Evolutionary conservation across 2,113 vertebrate genomes (phyloP).

Genomic region (Amphiprion percula): DNA sequence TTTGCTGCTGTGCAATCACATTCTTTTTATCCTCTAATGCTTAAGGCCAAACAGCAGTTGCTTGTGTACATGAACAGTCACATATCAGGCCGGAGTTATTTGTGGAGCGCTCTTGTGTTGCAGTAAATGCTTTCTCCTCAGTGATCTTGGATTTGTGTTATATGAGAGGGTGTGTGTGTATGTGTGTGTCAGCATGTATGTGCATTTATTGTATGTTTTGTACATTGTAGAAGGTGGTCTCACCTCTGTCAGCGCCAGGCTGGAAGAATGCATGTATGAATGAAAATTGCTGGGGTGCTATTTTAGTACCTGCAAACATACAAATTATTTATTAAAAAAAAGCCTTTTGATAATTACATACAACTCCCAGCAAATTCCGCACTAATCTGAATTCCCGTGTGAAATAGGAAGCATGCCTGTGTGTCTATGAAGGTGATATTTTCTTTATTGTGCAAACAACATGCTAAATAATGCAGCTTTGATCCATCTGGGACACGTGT

Average conservation of each 20-base stretch:
- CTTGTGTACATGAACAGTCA: conserved; percentile 14
- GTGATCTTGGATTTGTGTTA: conserved; percentile 23
- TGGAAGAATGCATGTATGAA: conserved; percentile 33
- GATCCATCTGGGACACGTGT: conserved; percentile 62
- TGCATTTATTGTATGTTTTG: conserved; percentile 44
- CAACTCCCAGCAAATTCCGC: conserved; percentile 17
- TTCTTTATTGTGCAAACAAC: conserved; percentile 48
- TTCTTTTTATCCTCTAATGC: neutral
- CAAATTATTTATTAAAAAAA: conserved; percentile 18
- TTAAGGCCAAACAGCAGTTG: neutral
- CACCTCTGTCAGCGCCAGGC: conserved; percentile 6
- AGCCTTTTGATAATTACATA: conserved; percentile 12
- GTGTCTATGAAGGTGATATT: conserved; percentile 31
- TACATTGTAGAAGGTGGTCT: neutral
- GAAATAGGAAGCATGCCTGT: neutral
- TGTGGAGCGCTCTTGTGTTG: conserved; percentile 21
- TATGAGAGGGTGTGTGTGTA: conserved; percentile 33
- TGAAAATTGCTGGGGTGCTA: conserved; percentile 50
- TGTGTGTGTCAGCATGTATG: conserved; percentile 52
- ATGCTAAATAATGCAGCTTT: conserved; percentile 31
- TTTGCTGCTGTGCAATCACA: neutral
- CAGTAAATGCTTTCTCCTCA: conserved; percentile 21
- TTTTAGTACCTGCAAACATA: conserved; percentile 20
- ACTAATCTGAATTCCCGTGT: conserved; percentile 16
- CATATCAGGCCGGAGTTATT: neutral